These are phyloP conservation scores for Arctopsyche grandis DNA, from an alignment of 1,140 invertebrate species.

Conservation along the genomic window DNA sequence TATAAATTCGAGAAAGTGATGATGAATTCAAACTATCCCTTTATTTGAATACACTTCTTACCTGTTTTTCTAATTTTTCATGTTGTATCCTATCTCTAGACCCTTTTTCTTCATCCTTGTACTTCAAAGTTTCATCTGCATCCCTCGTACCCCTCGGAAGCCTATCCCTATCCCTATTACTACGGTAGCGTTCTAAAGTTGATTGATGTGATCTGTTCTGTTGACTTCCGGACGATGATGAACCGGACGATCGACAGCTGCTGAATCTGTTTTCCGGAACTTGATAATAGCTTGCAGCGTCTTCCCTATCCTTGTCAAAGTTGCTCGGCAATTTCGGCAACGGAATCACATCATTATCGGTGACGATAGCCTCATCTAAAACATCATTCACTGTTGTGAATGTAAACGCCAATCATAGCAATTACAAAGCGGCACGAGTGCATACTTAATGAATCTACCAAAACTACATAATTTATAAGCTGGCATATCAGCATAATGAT, in stretches of 20 bases:
- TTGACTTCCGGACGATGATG: constrained; percentile 54
- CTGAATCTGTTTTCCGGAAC: constrained; percentile 57
- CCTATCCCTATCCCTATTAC: constrained; percentile 57
- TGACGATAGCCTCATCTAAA: constrained; percentile 65
- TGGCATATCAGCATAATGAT: background rate
- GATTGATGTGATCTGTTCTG: constrained; percentile 57
- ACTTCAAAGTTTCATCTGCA: constrained; percentile 57
- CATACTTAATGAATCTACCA: constrained; percentile 2
- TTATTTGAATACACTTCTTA: constrained; percentile 45
- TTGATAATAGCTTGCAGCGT: constrained; percentile 58
- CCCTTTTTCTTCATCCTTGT: constrained; percentile 64
- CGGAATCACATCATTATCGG: constrained; percentile 64
- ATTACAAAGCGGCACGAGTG: constrained; percentile 24
- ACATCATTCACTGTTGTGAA: constrained; percentile 54
- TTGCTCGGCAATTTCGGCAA: constrained; percentile 65
- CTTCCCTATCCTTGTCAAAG: constrained; percentile 60
- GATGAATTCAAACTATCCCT: background rate
- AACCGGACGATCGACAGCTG: constrained; percentile 48
- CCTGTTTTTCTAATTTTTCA: constrained; percentile 64
- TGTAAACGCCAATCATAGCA: constrained; percentile 22
- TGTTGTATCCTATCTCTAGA: constrained; percentile 63
- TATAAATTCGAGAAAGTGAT: background rate
- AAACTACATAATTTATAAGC: background rate
- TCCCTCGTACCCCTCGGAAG: constrained; percentile 59
- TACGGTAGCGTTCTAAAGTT: constrained; percentile 62